Base-by-base conservation (phyloP, 64 coral and sea anemone species). In the Actinia equina region DNA sequence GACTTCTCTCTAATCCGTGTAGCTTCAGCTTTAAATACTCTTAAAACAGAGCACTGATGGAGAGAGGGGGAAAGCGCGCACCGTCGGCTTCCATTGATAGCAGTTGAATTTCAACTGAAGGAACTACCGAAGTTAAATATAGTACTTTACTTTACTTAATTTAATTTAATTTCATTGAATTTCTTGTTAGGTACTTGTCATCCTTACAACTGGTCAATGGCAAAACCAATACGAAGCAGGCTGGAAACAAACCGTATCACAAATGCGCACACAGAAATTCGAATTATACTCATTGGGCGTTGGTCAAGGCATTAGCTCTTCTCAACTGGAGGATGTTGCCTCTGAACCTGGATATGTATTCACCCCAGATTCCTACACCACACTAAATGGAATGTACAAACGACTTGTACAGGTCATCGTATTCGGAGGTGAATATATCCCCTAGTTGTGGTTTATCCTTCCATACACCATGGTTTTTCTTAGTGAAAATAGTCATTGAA, bases 181-280 rank as follows among this genome's bases (percentile, higher is more conserved):
- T 37, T 37, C 46, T 8, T 51, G 25, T 8, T n/a, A 91, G 89
- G 65, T 91, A 45, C 41, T 91, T 77, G 62, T 91, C 37, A 85
- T 91, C 49, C 58, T 91, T 5, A 62, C 84, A 45, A 63, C 79
- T 79, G 89, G 84, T 20, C 59, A 43, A 63, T 91, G 89, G 89
- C 37, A 86, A 78, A 64, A 57, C 13, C 79, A 86, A 60, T 86
- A 46, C 56, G 6, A 23, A 59, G n/a, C 17, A 20, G 59, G 59
- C 19, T 86, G 89, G 61, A 52, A 27, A 12, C 85, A 59, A 44
- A 82, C 85, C 2, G 67, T 91, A 9, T 22, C 44, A 3, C 59
- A 76, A 11, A 30, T 90, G 7, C 70, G 55, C 17, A 71, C 59
- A 22, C 56, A 78, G 49, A 77, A 79, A 5, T 77, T 86, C 11